phyloP scores from a whole-genome alignment of 1,140 invertebrate species.

The Macrobrachium nipponense region DNA sequence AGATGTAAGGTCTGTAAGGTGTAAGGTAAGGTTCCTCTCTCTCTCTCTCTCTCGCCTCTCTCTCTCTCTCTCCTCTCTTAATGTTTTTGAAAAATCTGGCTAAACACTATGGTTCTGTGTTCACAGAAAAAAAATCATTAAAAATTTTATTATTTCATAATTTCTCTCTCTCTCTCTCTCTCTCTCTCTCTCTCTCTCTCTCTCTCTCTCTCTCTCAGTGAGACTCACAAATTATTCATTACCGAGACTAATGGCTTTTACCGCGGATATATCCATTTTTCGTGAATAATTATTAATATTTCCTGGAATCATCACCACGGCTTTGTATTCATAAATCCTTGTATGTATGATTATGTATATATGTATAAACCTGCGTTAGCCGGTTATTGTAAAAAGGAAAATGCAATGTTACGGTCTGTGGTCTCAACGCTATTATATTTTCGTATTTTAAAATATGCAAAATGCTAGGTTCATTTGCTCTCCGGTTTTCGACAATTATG shows the following conservation, averaged over 20 bases:
- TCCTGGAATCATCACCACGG: neutral
- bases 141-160: no score
- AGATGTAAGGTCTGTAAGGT: no score
- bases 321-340: neutral
- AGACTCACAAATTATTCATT: neutral
- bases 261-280: neutral
- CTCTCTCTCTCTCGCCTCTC: no score
- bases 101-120: no score
- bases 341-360: constrained; percentile 11
- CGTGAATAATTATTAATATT: neutral
- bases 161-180: constrained; percentile 22
- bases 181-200: constrained; percentile 24
- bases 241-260: no score
- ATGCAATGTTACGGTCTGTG: no score
- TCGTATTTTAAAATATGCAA: constrained; percentile 2
- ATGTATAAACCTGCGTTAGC: neutral
- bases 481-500: no score
- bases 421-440: constrained; percentile 6
- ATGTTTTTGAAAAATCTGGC: no score
- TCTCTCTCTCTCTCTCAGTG: neutral
- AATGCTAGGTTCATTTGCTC: neutral
- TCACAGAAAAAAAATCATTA: no score
- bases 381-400: neutral
- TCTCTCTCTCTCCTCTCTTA: no score
- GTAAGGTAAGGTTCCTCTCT: no score